Conservation (phyloP, 2,797 vertebrate genomes). For the Diplodus sargus region DNA sequence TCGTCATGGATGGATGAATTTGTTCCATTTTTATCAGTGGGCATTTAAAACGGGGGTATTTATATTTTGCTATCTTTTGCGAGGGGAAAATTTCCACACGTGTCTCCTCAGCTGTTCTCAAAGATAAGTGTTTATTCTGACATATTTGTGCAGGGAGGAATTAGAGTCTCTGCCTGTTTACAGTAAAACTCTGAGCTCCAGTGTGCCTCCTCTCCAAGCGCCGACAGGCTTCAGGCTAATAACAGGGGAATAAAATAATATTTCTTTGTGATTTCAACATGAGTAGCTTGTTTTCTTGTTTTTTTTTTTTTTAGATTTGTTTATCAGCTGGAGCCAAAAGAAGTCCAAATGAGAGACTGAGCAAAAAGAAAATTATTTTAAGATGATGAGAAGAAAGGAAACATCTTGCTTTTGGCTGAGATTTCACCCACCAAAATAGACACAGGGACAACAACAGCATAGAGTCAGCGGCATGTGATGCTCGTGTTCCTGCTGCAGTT, state of each 20-base stretch:
- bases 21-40: slow-evolving; percentile 71
- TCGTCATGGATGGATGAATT: slow-evolving; percentile 64
- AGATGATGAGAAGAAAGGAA: slow-evolving; percentile 64
- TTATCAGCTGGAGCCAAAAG: slow-evolving; percentile 65
- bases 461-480: slow-evolving; percentile 43
- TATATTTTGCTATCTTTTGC: slow-evolving; percentile 68
- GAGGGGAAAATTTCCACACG: slow-evolving; percentile 36
- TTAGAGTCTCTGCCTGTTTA: slow-evolving; percentile 49
- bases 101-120: slow-evolving; percentile 57
- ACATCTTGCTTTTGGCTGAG: slow-evolving; percentile 58
- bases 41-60: slow-evolving; percentile 72
- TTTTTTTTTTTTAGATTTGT: slow-evolving; percentile 66
- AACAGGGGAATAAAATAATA: slow-evolving; percentile 36
- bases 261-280: slow-evolving; percentile 14
- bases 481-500: slow-evolving; percentile 41
- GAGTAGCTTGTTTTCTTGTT: neutral
- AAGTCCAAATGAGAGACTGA: slow-evolving; percentile 62
- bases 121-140: slow-evolving; percentile 71
- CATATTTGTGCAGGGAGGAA: slow-evolving; percentile 66
- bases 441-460: slow-evolving; percentile 10
- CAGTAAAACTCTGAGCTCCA: slow-evolving; percentile 56
- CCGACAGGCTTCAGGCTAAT: slow-evolving; percentile 61
- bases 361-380: slow-evolving; percentile 53
- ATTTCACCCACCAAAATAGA: slow-evolving; percentile 49
- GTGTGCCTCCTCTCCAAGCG: slow-evolving; percentile 47